phyloP scores from a whole-genome alignment of 1,140 invertebrate species.

The Drosophila equinoxialis region DNA sequence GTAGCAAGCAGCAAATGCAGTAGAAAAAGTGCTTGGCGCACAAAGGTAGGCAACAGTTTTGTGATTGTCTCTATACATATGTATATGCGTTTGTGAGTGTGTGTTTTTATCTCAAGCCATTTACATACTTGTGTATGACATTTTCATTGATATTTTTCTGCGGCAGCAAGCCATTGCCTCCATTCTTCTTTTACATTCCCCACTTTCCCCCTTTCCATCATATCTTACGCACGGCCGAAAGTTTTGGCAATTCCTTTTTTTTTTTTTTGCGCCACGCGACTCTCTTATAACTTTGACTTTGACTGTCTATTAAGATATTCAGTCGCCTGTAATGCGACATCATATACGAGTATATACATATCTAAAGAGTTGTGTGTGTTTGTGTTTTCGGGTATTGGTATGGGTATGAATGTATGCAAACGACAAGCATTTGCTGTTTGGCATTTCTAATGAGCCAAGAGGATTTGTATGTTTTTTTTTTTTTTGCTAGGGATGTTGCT shows the following conservation, averaged over 20 bases:
- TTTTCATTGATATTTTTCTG: conserved; percentile 74
- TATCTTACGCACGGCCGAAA: conserved; percentile 67
- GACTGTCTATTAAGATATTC: conserved; percentile 76
- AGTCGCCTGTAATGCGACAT: conserved; percentile 77
- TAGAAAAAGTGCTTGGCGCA: conserved; percentile 54
- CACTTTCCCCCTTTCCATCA: neutral
- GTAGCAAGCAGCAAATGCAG: conserved; percentile 55
- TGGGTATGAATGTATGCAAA: conserved; percentile 64
- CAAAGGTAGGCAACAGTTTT: conserved; percentile 64
- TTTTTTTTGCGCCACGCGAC: conserved; percentile 57
- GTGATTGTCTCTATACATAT: neutral
- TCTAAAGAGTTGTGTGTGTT: conserved; percentile 53
- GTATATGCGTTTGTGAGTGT: conserved; percentile 1
- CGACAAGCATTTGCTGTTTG: conserved; percentile 74
- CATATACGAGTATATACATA: conserved; percentile 40
- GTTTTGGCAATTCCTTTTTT: conserved; percentile 65
- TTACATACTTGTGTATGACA: conserved; percentile 76
- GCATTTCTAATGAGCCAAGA: conserved; percentile 74
- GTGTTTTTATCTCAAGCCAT: conserved; percentile 61
- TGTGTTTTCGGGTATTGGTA: conserved; percentile 9
- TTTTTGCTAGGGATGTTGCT: neutral
- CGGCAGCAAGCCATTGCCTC: conserved; percentile 3
- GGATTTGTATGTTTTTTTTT: conserved; percentile 30
- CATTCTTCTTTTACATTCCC: neutral
- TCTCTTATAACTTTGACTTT: conserved; percentile 25